phyloP scores from a whole-genome alignment of 1,140 invertebrate species.

The Leptopilina clavipes region DNA sequence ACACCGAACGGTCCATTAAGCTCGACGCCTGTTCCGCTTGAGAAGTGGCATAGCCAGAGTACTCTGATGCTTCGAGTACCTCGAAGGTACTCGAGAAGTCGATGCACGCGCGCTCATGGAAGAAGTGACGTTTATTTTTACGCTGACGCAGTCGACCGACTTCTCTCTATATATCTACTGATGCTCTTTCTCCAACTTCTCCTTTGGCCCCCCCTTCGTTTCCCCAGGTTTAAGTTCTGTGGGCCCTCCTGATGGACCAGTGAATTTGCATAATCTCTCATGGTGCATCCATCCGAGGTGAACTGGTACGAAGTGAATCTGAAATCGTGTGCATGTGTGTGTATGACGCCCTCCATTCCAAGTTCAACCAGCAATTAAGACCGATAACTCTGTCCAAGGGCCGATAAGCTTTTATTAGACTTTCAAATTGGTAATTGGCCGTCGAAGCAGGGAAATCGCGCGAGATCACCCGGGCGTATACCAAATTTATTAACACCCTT shows the following conservation, averaged over 20 bases:
- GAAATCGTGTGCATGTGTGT: not conserved
- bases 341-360: constrained; percentile 43
- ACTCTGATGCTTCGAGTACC: constrained; percentile 7
- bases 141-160: constrained; percentile 27
- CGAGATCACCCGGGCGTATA: constrained; percentile 36
- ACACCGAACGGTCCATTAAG: constrained; percentile 39
- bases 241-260: constrained; percentile 23
- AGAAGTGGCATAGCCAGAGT: constrained; percentile 31
- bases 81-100: constrained; percentile 35
- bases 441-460: constrained; percentile 38
- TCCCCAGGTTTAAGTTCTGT: not conserved
- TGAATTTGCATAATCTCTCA: constrained; percentile 47
- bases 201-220: constrained; percentile 28
- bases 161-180: too few species aligned
- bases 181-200: constrained; percentile 1
- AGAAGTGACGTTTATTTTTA: constrained; percentile 32
- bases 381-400: constrained; percentile 47
- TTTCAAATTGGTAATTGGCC: constrained; percentile 49
- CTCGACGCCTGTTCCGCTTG: constrained; percentile 8
- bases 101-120: constrained; percentile 39
- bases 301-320: not conserved
- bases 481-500: constrained; percentile 41
- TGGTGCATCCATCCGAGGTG: constrained; percentile 28
- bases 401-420: constrained; percentile 50
- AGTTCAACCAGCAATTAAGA: constrained; percentile 53